Percentiles rank a stretch among this genome's conserved stretches.
phyloP scores from a whole-genome alignment of 2,888 invertebrate genomes.

The Drosophila cognata region DNA sequence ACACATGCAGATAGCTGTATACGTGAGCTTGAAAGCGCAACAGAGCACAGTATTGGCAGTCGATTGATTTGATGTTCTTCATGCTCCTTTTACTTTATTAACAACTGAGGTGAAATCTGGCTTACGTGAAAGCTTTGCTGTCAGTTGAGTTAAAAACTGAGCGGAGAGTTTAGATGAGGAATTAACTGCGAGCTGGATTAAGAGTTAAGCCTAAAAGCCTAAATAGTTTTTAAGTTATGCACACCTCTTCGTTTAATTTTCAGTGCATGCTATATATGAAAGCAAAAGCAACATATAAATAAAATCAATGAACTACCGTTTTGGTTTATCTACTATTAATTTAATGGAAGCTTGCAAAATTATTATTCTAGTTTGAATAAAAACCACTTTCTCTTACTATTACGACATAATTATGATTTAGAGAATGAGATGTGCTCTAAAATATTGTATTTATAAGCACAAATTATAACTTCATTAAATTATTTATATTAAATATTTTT shows the following conservation, averaged over 20 bases:
- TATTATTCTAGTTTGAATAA: neutral
- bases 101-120: neutral
- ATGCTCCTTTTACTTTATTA: neutral
- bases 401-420: neutral
- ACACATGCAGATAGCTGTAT: neutral
- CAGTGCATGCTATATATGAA: neutral
- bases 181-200: neutral
- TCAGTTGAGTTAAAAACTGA: neutral
- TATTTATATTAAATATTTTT: neutral
- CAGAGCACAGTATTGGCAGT: neutral
- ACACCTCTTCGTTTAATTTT: neutral
- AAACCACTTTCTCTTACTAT: neutral
- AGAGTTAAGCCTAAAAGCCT: neutral
- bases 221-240: neutral
- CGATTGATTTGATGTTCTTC: neutral
- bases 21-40: neutral
- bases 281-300: neutral
- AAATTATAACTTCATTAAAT: neutral
- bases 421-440: neutral
- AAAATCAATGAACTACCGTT: neutral
- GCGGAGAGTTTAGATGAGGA: conserved; percentile 2
- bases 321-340: neutral
- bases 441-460: neutral
- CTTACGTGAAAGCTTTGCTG: neutral
- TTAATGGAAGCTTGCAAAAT: neutral